These are phyloP conservation scores for Gryllus bimaculatus DNA, from an alignment of 1,140 invertebrate species.

Conservation along the genomic window DNA sequence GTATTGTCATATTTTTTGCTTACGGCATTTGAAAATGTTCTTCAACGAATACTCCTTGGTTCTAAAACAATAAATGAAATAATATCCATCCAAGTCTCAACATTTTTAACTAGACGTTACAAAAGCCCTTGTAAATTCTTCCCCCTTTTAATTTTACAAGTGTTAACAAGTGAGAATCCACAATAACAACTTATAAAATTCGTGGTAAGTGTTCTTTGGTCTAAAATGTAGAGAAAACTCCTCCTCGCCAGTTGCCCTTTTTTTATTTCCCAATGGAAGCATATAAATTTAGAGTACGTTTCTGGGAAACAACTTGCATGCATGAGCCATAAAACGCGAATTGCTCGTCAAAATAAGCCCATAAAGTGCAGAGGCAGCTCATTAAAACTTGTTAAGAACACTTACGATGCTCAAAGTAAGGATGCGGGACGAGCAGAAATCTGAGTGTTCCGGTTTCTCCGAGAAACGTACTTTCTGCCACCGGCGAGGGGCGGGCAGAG, in stretches of 20 bases:
- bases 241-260: not conserved
- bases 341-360: not conserved
- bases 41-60: no score
- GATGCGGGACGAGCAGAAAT: not conserved
- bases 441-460: not conserved
- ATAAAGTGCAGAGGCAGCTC: not conserved
- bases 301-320: not conserved
- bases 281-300: not conserved
- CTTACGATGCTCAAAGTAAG: not conserved
- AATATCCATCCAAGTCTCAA: no score
- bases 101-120: no score
- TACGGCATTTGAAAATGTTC: no score
- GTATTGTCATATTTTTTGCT: no score
- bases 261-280: not conserved
- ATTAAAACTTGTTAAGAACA: not conserved
- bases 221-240: no score
- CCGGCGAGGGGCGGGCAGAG: not conserved
- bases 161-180: no score
- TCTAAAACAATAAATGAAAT: no score
- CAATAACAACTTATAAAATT: no score
- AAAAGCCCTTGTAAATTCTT: no score
- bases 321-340: not conserved
- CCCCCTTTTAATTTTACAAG: no score
- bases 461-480: not conserved
- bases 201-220: no score